A percentile compares a stretch with the other conserved stretches of the same genome.
These are phyloP conservation scores for Melanerpes formicivorus DNA, from an alignment of 2,113 vertebrate species.

Conservation along the genomic window DNA sequence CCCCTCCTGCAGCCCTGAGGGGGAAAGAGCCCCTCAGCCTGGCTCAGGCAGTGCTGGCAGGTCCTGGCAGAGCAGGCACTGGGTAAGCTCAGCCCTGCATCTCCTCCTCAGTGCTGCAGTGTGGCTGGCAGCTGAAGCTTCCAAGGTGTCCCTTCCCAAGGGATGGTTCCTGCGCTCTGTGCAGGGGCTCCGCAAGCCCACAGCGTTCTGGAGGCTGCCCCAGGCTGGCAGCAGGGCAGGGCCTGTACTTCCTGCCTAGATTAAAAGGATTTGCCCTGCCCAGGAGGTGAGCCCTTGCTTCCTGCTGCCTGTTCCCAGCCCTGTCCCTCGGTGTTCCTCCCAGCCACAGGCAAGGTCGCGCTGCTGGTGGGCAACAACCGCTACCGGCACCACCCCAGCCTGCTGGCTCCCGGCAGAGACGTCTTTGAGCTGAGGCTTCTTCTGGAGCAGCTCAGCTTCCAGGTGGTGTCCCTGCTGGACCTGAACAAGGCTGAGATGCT, in stretches of 20 bases:
- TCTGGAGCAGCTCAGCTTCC: slow-evolving; percentile 83
- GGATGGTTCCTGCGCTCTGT: not conserved
- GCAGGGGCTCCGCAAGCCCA: not conserved
- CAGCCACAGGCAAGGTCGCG: slow-evolving; percentile 88
- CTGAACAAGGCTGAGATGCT: slow-evolving; percentile 85
- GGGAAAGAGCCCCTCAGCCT: not conserved
- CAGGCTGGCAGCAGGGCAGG: not conserved
- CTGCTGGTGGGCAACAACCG: slow-evolving; percentile 87
- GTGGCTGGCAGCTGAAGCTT: not conserved
- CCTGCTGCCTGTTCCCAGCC: not conserved
- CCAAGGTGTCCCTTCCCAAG: not conserved
- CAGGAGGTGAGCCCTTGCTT: not conserved
- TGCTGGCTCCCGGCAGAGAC: slow-evolving; percentile 85
- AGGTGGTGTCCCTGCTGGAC: slow-evolving; percentile 88
- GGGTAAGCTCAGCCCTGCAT: not conserved
- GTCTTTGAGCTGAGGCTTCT: slow-evolving; percentile 84
- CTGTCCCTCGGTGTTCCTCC: not conserved
- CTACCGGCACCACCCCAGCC: slow-evolving; percentile 81
- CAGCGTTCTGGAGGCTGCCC: not conserved
- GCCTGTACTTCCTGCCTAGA: not conserved
- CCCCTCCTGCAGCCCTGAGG: not conserved
- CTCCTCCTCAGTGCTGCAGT: not conserved
- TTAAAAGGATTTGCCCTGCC: not conserved
- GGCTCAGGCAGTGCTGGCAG: not conserved
- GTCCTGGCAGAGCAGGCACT: rapidly evolving